phyloP scores from a whole-genome alignment of 2,888 invertebrate genomes.

The Ellobium chinense region DNA sequence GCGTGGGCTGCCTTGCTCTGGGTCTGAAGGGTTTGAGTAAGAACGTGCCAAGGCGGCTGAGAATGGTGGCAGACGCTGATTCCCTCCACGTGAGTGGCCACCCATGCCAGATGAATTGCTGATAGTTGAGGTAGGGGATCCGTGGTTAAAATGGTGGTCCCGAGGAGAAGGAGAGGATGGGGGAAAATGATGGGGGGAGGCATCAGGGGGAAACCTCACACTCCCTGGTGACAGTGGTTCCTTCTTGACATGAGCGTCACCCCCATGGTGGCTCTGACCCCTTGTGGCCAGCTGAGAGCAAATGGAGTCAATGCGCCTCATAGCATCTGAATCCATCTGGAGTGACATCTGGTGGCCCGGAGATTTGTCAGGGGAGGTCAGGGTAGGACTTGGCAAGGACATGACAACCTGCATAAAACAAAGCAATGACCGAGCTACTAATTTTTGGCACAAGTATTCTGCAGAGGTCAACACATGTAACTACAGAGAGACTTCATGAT shows the following conservation, averaged over 20 bases:
- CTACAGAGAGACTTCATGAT: too few relatives aligned
- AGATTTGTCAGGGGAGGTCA: constrained; percentile 43
- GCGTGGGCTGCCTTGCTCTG: constrained; percentile 37
- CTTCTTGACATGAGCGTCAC: constrained; percentile 47
- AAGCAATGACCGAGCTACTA: too few relatives aligned
- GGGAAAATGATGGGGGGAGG: constrained; percentile 24
- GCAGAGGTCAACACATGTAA: too few relatives aligned
- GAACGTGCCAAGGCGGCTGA: constrained; percentile 26
- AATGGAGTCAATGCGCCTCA: constrained; percentile 62
- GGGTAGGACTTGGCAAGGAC: constrained; percentile 43
- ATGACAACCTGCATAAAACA: constrained; percentile 19
- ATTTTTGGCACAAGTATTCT: too few relatives aligned
- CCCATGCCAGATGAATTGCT: constrained; percentile 10
- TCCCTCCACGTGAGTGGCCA: constrained; percentile 36
- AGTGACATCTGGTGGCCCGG: constrained; percentile 31
- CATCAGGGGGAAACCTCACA: constrained; percentile 25
- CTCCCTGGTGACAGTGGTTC: constrained; percentile 54
- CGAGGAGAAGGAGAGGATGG: constrained; percentile 36
- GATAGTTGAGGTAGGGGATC: constrained; percentile 50
- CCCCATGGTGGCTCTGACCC: constrained; percentile 32
- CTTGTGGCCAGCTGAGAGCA: constrained; percentile 61
- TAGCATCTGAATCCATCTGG: constrained; percentile 50
- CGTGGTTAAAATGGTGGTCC: constrained; percentile 32
- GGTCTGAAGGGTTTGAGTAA: constrained; percentile 34
- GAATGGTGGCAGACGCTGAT: constrained; percentile 42